phyloP scores from a whole-genome alignment of 2,113 vertebrate genomes.

The Elephas maximus region DNA sequence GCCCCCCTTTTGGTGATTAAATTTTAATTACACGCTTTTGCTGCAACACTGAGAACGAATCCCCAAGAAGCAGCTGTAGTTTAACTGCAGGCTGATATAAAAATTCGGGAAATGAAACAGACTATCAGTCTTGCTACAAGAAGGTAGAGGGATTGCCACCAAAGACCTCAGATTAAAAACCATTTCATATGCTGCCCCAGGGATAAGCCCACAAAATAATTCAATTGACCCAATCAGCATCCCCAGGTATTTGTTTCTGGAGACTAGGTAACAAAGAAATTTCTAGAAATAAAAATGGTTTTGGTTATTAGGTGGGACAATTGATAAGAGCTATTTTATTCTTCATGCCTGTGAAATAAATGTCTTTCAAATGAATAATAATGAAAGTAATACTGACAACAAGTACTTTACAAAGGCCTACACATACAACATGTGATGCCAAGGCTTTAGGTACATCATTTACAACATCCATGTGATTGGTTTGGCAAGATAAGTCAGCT shows the following conservation, averaged over 20 bases:
- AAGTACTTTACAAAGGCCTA: neutral
- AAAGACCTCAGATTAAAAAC: neutral
- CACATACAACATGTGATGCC: neutral
- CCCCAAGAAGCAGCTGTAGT: neutral
- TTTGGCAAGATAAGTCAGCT: neutral
- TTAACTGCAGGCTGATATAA: neutral
- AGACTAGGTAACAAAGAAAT: neutral
- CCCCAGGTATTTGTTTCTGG: neutral
- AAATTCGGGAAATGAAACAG: neutral
- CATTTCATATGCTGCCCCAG: neutral
- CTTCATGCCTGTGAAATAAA: neutral
- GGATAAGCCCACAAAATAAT: conserved; percentile 20
- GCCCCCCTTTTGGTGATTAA: neutral
- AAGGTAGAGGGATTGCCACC: neutral
- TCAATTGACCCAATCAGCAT: neutral
- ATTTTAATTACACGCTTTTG: conserved; percentile 1
- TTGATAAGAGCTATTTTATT: neutral
- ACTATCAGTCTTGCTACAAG: neutral
- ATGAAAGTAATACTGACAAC: neutral
- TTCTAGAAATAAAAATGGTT: conserved; percentile 24
- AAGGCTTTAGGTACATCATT: neutral
- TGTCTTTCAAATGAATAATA: conserved; percentile 30
- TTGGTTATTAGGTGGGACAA: neutral
- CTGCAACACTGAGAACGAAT: conserved; percentile 19
- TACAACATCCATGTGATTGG: neutral